Base-by-base conservation (phyloP, 2,888 invertebrate species). In the Smittia aterrima region DNA sequence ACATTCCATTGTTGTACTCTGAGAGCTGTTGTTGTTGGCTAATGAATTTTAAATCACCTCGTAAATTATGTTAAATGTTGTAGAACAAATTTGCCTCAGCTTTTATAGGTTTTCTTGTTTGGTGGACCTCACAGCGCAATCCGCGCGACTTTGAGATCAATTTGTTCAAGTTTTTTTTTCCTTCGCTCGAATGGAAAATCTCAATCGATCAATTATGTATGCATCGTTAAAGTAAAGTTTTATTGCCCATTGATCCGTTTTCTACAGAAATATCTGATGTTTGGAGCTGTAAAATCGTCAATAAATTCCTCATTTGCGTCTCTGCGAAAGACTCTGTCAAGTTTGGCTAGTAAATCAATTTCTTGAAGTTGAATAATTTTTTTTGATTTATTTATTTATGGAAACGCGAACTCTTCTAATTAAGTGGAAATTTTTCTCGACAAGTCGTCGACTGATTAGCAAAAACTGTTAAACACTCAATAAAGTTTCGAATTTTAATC, bases 21-120 rank as follows among this genome's bases (percentile, higher is more conserved):
- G 13, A 16, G 16, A 47, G 58, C 64, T 47, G 58, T 22, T 58
- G 58, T 58, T 58, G 22, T 13, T 7, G 58, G 7, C 64, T 64
- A 64, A 64, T 64, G n/a, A 64, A 64, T 64, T 64, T 64, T 13
- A n/a, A 64, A 64, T 64, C 25, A 27, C 64, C 20, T 64, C 64
- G 20, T 64, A 64, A 64, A 64, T 64, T 64, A 27, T 64, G 27
- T 27, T 64, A 25, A 64, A 27, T 27, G 64, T 27, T 64, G 25
- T 64, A 64, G 25, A 64, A 64, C 64, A 13, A 27, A 64, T 64
- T 64, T 27, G 64, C n/a, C 25, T n/a, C 27, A 25, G n/a, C 13
- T n/a, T 64, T 64, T 64, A 64, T 58, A 6, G 47, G 1, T 58
- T 18, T 58, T 9, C 7, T 20, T 58, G 16, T 58, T 58, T 11